A percentile compares a stretch with the other conserved stretches of the same genome.
Conservation (phyloP, 2,797 vertebrate species). For the Siniperca obscura region DNA sequence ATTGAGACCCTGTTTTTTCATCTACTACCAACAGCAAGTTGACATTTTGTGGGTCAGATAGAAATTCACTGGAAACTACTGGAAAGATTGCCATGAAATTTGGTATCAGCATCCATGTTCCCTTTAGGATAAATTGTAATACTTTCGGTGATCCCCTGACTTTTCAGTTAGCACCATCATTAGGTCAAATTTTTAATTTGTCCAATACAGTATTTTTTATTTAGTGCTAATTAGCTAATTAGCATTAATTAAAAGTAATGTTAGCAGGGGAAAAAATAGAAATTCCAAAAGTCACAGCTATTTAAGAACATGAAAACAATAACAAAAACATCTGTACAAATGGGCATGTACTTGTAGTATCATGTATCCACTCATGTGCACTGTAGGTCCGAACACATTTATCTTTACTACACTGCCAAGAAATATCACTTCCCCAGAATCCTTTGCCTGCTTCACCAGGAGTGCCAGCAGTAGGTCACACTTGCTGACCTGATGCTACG, state of each 20-base stretch:
- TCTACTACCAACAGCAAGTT: background rate
- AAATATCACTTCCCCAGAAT: background rate
- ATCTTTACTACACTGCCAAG: background rate
- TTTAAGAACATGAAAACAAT: background rate
- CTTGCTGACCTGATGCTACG: background rate
- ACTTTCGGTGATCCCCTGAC: background rate
- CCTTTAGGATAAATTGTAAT: background rate
- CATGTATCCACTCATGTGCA: background rate
- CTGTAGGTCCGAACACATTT: background rate
- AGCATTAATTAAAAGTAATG: background rate
- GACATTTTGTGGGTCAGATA: background rate
- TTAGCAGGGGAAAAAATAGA: background rate
- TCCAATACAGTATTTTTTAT: background rate
- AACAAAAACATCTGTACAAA: background rate
- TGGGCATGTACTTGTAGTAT: background rate
- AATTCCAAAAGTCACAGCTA: background rate
- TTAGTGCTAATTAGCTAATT: no score
- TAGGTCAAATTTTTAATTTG: background rate
- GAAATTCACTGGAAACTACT: background rate
- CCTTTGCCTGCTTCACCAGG: background rate
- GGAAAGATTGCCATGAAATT: background rate
- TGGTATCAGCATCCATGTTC: no score
- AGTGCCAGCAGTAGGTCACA: background rate
- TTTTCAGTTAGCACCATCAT: background rate
- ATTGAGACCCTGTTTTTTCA: background rate